Base-by-base conservation (phyloP, 2,797 vertebrate species). In the Oryzias sinensis region DNA sequence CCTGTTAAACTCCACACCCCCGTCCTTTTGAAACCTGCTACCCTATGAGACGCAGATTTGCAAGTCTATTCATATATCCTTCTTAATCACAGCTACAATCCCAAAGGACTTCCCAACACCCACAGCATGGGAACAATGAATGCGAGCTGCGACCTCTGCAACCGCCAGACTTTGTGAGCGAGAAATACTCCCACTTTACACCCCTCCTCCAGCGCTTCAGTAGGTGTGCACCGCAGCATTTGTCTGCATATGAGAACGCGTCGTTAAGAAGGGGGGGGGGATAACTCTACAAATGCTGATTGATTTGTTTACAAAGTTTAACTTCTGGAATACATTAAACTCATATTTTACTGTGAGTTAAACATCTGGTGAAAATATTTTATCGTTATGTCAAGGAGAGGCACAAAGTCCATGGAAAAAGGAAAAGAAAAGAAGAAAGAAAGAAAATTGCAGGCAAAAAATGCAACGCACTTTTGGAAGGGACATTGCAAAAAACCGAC, bases 141-240 rank as follows among this genome's bases (percentile, higher is more conserved):
- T 68, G 69, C 66, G 73, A 49, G 56, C 2, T 3, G 25, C 40
- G 59, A 77, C 72, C 81, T 42, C 61, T 50, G 16, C 49, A 49
- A 62, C 80, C 62, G 68, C 49, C 11, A 65, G 50, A 70, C 56
- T 66, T 41, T 72, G 44, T 66, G 54, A 75, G 71, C 51, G 59
- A 43, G 63, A 68, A 79, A 70, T 68, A 59, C 76, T 70, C 70
- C 72, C 56, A 80, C 76, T 27, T 22, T 60, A 63, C 66, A 59
- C 54, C 64, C 18, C 9, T 4, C n/a, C 25, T 59, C 59, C 22
- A 60, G 40, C 33, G 37, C 43, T 41, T 50, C 69, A 56, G 77
- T 78, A 47, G 58, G 15, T 53, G 65, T 69, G 58, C 17, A 46
- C 40, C 43, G 44, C 44, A 47, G 24, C 37, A n/a, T 17, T 49